Evolutionary conservation across 2,888 invertebrate species (phyloP).

Genomic region (Polydrusus cervinus): DNA sequence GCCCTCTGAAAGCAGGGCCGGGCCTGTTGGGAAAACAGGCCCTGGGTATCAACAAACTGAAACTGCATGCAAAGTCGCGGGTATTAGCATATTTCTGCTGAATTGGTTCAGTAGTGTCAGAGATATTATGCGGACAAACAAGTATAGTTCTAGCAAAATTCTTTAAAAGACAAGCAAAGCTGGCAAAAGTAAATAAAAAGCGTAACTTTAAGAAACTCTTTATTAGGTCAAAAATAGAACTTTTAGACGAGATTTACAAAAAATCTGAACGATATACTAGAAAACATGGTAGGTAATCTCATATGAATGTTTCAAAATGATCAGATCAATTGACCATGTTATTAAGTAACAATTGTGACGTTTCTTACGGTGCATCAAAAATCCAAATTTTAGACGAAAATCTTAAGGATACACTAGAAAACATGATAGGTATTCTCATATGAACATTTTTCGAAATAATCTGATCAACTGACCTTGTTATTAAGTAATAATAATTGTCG

Average conservation of each 20-base stretch:
- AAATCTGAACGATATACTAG: slow-evolving; percentile 5
- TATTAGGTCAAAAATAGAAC: slow-evolving; percentile 21
- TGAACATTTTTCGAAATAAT: not conserved
- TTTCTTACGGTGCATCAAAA: not conserved
- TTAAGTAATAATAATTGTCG: too few relatives aligned
- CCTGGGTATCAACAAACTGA: too few relatives aligned
- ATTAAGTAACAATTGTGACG: not conserved
- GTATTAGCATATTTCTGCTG: too few relatives aligned
- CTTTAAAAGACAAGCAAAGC: too few relatives aligned
- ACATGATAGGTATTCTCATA: not conserved
- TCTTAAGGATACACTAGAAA: not conserved
- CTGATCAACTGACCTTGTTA: not conserved
- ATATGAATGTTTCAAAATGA: slow-evolving; percentile 5
- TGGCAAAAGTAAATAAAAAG: not conserved
- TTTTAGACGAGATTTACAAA: slow-evolving; percentile 10
- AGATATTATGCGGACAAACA: too few relatives aligned
- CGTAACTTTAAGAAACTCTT: slow-evolving; percentile 8
- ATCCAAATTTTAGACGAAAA: not conserved
- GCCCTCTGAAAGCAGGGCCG: too few relatives aligned
- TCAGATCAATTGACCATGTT: not conserved
- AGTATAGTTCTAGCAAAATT: too few relatives aligned
- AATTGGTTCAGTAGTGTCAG: too few relatives aligned
- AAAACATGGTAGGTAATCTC: slow-evolving; percentile 2
- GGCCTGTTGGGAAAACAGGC: too few relatives aligned
- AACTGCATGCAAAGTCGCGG: too few relatives aligned